Conservation (phyloP, 1,140 invertebrate species). For the Manduca sexta region DNA sequence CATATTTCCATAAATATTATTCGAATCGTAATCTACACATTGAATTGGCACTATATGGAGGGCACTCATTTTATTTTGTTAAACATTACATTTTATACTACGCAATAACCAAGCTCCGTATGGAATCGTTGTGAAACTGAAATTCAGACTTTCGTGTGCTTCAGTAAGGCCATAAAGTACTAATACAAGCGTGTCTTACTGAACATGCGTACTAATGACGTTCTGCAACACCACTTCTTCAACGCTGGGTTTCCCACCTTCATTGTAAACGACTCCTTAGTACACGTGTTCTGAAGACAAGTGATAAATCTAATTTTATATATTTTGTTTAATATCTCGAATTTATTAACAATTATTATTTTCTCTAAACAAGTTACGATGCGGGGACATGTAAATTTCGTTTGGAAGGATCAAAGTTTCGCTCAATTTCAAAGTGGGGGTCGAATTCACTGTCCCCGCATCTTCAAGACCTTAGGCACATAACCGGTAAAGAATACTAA, state of each 20-base stretch:
- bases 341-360: background rate
- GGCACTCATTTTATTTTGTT: slow-evolving; percentile 2
- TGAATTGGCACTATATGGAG: slow-evolving; percentile 9
- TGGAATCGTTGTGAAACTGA: background rate
- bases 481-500: background rate
- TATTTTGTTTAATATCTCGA: background rate
- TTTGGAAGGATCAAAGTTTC: background rate
- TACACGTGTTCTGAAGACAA: background rate
- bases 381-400: background rate
- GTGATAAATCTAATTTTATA: background rate
- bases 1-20: background rate
- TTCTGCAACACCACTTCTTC: no score
- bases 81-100: background rate
- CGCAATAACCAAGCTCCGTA: background rate
- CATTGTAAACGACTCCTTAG: no score
- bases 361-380: background rate
- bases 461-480: slow-evolving; percentile 4
- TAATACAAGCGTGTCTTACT: no score
- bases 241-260: no score
- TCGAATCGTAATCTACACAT: background rate
- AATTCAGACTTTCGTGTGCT: background rate
- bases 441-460: background rate
- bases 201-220: no score
- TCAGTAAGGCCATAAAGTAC: background rate
- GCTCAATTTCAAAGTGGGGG: background rate